Percentiles rank a stretch among this genome's conserved stretches.
Evolutionary conservation across 1,140 invertebrate species (phyloP).

Genomic region (Caenorhabditis remanei): DNA sequence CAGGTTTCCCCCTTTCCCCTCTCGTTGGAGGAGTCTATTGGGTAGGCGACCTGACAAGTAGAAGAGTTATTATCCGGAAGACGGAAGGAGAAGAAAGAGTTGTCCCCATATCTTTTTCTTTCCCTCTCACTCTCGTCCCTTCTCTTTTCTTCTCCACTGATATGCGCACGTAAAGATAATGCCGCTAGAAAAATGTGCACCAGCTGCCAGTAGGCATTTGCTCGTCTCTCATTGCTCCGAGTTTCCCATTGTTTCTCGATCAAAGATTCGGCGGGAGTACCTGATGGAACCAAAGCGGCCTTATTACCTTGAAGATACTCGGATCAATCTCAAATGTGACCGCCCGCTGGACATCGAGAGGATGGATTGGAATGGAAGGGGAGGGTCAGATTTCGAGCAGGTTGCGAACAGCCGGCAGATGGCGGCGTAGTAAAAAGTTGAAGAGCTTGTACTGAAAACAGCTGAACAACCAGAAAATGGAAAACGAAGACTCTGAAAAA

Average conservation of each 20-base stretch:
- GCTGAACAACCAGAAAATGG: too few relatives aligned
- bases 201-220: background rate
- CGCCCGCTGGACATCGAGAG: background rate
- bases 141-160: background rate
- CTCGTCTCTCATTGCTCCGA: background rate
- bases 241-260: too few relatives aligned
- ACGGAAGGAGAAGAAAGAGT: background rate
- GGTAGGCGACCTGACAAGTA: slow-evolving; percentile 38
- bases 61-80: slow-evolving; percentile 49
- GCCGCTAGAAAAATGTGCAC: slow-evolving; percentile 21
- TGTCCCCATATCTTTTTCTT: background rate
- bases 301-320: background rate
- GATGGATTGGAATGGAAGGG: too few relatives aligned
- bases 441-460: too few relatives aligned
- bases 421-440: too few relatives aligned
- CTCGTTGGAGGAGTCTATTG: background rate
- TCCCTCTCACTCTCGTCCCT: too few relatives aligned
- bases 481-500: too few relatives aligned
- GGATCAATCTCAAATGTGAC: slow-evolving; percentile 47
- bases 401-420: background rate
- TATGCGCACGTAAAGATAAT: slow-evolving; percentile 49
- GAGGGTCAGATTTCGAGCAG: background rate
- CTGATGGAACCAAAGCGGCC: background rate
- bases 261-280: background rate
- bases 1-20: background rate